phyloP scores from a whole-genome alignment of 2,113 vertebrate species.

The Mungos mungo region DNA sequence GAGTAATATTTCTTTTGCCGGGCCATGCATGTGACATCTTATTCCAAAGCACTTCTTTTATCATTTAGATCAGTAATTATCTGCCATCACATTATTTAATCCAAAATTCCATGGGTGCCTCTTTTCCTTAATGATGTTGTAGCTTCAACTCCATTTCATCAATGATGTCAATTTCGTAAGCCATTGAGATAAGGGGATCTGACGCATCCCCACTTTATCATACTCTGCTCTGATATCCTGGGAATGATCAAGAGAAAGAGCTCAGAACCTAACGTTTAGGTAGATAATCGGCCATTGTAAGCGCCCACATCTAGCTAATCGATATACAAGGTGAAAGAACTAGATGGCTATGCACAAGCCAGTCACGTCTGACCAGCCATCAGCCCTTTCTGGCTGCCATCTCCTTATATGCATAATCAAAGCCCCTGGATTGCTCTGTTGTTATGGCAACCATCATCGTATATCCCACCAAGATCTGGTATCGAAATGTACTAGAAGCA shows the following conservation, averaged over 20 bases:
- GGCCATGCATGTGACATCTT: slow-evolving; percentile 6
- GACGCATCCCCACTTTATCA: neutral
- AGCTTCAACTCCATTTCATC: neutral
- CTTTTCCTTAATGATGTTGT: neutral
- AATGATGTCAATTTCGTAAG: slow-evolving; percentile 29
- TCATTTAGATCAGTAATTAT: neutral
- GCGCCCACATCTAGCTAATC: neutral
- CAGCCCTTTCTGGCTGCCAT: neutral
- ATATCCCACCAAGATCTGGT: slow-evolving; percentile 47
- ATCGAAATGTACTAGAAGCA: slow-evolving; percentile 50
- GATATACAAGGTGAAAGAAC: neutral
- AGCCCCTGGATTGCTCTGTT: slow-evolving; percentile 9
- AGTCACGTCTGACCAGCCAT: neutral
- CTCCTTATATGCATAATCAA: slow-evolving; percentile 24
- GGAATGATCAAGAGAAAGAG: neutral
- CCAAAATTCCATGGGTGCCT: neutral
- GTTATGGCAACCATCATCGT: slow-evolving; percentile 68
- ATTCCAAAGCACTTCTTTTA: slow-evolving; percentile 40
- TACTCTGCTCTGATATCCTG: neutral
- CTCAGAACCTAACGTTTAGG: neutral
- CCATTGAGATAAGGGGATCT: neutral
- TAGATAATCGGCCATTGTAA: neutral
- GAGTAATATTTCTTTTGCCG: neutral
- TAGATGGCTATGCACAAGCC: neutral
- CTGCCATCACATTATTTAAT: neutral